These are phyloP conservation scores for Pseudochromis fuscus DNA, from an alignment of 2,797 vertebrate species.

Conservation along the genomic window DNA sequence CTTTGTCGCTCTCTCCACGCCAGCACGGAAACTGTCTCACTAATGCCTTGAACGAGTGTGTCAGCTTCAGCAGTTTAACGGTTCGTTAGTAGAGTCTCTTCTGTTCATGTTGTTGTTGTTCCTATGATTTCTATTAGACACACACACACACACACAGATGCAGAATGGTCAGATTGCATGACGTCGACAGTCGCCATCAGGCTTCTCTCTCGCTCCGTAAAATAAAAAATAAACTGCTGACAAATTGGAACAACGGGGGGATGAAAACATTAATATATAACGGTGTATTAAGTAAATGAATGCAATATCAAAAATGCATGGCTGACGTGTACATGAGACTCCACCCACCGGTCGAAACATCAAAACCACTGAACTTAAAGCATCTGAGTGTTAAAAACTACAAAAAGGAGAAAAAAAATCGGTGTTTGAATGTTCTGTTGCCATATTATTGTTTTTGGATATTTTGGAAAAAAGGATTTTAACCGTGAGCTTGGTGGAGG, in stretches of 20 bases:
- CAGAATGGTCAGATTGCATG: slow-evolving; percentile 77
- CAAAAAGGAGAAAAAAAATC: slow-evolving; percentile 50
- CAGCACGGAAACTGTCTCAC: slow-evolving; percentile 84
- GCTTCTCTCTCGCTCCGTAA: slow-evolving; percentile 59
- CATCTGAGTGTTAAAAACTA: slow-evolving; percentile 75
- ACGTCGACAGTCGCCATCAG: slow-evolving; percentile 63
- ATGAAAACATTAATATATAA: slow-evolving; percentile 71
- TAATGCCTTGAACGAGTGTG: slow-evolving; percentile 83
- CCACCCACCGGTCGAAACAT: slow-evolving; percentile 78
- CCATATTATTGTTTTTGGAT: slow-evolving; percentile 84
- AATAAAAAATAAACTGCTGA: slow-evolving; percentile 41
- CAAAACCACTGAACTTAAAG: slow-evolving; percentile 77
- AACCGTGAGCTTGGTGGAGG: slow-evolving; percentile 77
- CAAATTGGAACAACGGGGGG: slow-evolving; percentile 65
- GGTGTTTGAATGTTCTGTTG: slow-evolving; percentile 84
- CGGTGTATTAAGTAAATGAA: slow-evolving; percentile 76
- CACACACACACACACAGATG: slow-evolving; percentile 51
- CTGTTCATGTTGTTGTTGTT: slow-evolving; percentile 67
- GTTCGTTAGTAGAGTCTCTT: slow-evolving; percentile 73
- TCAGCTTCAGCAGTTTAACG: slow-evolving; percentile 80
- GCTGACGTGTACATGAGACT: slow-evolving; percentile 80
- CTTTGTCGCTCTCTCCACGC: slow-evolving; percentile 71
- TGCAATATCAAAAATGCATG: slow-evolving; percentile 85
- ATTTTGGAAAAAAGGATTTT: slow-evolving; percentile 76
- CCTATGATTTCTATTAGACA: slow-evolving; percentile 63